phyloP scores from a whole-genome alignment of 2,888 invertebrate genomes.

The Drosophila austrosaltans region DNA sequence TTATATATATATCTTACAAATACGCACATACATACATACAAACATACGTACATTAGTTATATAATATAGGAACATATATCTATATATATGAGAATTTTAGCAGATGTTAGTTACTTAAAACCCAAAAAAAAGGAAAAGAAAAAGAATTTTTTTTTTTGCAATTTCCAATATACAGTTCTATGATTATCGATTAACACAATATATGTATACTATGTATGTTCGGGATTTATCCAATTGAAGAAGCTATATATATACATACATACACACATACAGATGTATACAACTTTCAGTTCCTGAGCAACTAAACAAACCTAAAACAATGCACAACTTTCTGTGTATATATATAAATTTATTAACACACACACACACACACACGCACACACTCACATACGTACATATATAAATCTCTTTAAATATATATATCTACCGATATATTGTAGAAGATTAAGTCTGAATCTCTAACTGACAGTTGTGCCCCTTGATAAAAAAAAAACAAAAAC shows the following conservation, averaged over 20 bases:
- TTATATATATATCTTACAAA: not conserved
- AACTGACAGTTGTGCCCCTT: conserved; percentile 48
- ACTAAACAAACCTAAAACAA: conserved; percentile 19
- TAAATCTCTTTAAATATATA: not conserved
- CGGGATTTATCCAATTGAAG: not conserved
- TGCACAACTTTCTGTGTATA: conserved; percentile 18
- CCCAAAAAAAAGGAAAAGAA: not conserved
- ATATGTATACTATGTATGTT: not conserved
- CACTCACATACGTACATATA: not conserved
- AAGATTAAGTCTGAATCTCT: conserved; percentile 56
- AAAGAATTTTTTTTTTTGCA: not conserved
- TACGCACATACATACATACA: not conserved
- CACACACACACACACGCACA: not conserved
- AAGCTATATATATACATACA: not conserved
- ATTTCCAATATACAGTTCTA: not conserved
- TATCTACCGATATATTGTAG: conserved; percentile 29
- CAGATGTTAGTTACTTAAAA: not conserved
- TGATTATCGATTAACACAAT: not conserved
- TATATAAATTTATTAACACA: not conserved
- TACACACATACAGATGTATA: not conserved
- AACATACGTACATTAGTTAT: conserved; percentile 5
- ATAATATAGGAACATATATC: not conserved
- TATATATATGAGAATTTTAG: conserved; percentile 6
- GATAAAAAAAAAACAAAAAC: conserved; percentile 11
- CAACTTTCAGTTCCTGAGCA: conserved; percentile 57